Evolutionary conservation across 2,113 vertebrate species (phyloP).

Genomic region (Colossoma macropomum): DNA sequence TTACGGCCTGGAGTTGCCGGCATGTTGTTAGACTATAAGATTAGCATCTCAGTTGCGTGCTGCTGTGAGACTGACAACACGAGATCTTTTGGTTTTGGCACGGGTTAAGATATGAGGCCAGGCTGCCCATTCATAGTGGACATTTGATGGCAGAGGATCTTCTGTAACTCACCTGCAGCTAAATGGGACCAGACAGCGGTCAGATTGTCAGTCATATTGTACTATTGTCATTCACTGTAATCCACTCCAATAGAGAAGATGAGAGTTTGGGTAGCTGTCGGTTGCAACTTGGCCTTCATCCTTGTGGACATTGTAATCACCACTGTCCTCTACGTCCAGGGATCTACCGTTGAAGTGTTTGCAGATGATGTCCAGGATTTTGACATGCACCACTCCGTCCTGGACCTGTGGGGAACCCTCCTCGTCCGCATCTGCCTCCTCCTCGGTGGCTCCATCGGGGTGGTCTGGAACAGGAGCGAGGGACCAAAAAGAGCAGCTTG

Average conservation of each 20-base stretch:
- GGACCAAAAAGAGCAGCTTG: slow-evolving; percentile 81
- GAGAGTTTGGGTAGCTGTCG: slow-evolving; percentile 74
- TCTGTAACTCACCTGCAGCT: not conserved
- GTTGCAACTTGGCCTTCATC: slow-evolving; percentile 74
- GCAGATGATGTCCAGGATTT: slow-evolving; percentile 82
- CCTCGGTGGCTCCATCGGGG: slow-evolving; percentile 84
- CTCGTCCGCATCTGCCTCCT: slow-evolving; percentile 84
- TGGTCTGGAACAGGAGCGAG: slow-evolving; percentile 81
- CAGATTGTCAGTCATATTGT: too few species aligned
- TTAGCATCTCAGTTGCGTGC: not conserved
- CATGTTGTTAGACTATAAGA: slow-evolving; percentile 1
- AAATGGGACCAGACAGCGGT: not conserved
- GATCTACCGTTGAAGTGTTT: slow-evolving; percentile 72
- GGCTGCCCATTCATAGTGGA: not conserved
- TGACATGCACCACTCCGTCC: slow-evolving; percentile 79
- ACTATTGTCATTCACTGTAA: not conserved
- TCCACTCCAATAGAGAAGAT: slow-evolving; percentile 70
- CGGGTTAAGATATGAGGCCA: not conserved
- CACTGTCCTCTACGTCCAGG: slow-evolving; percentile 83
- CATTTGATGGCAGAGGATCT: not conserved
- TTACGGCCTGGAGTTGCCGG: not conserved
- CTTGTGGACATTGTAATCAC: slow-evolving; percentile 80
- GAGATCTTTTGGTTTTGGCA: not conserved
- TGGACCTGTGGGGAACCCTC: slow-evolving; percentile 89
- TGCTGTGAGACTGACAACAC: not conserved